Percentiles rank a stretch among this genome's conserved stretches.
Evolutionary conservation across 2,888 invertebrate species (phyloP).

Genomic region (Onchidella celtica): DNA sequence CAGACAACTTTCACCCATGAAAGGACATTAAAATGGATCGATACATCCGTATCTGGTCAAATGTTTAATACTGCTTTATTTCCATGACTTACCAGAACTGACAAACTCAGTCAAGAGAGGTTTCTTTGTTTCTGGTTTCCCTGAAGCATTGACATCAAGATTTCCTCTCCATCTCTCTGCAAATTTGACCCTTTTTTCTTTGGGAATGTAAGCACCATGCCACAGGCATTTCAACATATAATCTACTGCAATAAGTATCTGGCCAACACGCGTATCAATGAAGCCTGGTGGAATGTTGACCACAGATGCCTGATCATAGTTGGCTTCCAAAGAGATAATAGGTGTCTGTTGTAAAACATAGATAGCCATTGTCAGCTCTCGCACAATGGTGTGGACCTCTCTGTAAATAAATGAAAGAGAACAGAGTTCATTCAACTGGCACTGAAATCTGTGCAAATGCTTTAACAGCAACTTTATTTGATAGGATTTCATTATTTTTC

Average conservation of each 20-base stretch:
- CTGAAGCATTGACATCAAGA: slow-evolving; percentile 75
- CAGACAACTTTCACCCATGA: too few species aligned
- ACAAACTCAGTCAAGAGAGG: slow-evolving; percentile 77
- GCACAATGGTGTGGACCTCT: slow-evolving; percentile 79
- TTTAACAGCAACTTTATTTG: too few species aligned
- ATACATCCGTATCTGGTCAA: too few species aligned
- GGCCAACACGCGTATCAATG: slow-evolving; percentile 77
- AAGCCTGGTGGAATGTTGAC: slow-evolving; percentile 79
- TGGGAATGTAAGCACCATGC: slow-evolving; percentile 79
- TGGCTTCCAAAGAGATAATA: slow-evolving; percentile 76
- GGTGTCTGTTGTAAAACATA: slow-evolving; percentile 80
- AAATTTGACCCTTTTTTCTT: slow-evolving; percentile 79
- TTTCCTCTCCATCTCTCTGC: slow-evolving; percentile 78
- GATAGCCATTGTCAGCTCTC: slow-evolving; percentile 78
- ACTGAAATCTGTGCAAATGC: neutral
- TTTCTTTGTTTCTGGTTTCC: slow-evolving; percentile 78
- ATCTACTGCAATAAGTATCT: slow-evolving; percentile 77
- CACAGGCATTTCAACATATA: slow-evolving; percentile 80
- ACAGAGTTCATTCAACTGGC: too few species aligned
- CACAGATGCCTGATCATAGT: slow-evolving; percentile 78
- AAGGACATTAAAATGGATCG: too few species aligned
- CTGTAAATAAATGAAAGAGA: slow-evolving; percentile 65
- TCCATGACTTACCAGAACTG: slow-evolving; percentile 70
- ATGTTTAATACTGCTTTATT: too few species aligned
- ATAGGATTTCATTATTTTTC: too few species aligned